Conservation (phyloP, 2,888 invertebrate species). For the Lacanobia oleracea region DNA sequence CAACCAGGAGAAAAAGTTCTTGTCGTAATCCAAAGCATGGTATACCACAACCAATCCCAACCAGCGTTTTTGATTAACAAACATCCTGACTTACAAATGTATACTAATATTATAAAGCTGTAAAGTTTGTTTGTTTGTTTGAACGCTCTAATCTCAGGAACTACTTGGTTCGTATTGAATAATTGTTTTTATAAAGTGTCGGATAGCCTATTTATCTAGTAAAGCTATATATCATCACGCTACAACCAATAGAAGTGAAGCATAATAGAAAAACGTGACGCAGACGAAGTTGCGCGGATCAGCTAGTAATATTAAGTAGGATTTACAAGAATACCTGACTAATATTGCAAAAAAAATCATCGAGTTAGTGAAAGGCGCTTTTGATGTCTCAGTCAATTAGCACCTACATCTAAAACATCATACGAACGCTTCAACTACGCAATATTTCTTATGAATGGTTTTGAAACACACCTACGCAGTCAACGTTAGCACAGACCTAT, state of each 20-base stretch:
- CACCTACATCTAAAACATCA: conserved; percentile 4
- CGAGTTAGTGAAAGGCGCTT: conserved; percentile 27
- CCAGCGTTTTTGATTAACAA: not conserved
- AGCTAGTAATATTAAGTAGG: not conserved
- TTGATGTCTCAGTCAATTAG: conserved; percentile 43
- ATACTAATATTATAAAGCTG: too few relatives aligned
- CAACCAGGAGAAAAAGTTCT: not conserved
- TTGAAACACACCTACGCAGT: conserved; percentile 16
- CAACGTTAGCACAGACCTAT: not conserved
- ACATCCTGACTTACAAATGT: not conserved
- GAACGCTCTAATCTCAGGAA: too few relatives aligned
- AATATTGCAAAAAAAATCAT: not conserved
- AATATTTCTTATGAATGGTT: conserved; percentile 31
- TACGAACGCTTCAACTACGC: conserved; percentile 1
- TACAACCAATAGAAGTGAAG: too few relatives aligned
- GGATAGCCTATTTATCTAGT: too few relatives aligned
- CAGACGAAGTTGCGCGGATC: too few relatives aligned
- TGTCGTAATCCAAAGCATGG: not conserved
- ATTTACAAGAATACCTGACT: not conserved
- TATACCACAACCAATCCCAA: not conserved
- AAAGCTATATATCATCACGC: too few relatives aligned
- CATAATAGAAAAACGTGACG: too few relatives aligned
- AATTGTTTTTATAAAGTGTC: too few relatives aligned
- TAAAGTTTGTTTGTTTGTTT: too few relatives aligned
- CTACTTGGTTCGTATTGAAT: too few relatives aligned